These are phyloP conservation scores for Pocillopora grandis DNA, from an alignment of 92 coral and sea anemone species.

Conservation along the genomic window DNA sequence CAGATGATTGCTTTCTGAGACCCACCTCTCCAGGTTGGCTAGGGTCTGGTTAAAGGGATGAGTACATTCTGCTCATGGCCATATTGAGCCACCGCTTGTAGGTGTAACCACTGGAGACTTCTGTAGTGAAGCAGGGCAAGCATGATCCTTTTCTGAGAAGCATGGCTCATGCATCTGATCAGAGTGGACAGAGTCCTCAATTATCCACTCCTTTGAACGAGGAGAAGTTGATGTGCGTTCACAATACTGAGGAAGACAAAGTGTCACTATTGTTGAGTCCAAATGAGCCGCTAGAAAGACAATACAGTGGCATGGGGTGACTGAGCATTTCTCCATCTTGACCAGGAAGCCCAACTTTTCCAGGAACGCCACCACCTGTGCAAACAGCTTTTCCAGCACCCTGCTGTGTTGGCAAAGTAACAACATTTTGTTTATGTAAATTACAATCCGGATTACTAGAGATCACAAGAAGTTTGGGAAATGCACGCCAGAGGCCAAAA, in stretches of 20 bases:
- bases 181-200: too few species aligned
- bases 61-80: background rate
- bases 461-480: background rate
- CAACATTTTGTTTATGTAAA: constrained; percentile 56
- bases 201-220: too few species aligned
- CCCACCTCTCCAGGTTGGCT: constrained; percentile 34
- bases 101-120: constrained; percentile 18
- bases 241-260: too few species aligned
- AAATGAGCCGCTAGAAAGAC: too few species aligned
- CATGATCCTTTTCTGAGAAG: too few species aligned
- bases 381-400: constrained; percentile 34
- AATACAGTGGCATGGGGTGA: too few species aligned
- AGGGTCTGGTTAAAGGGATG: constrained; percentile 21
- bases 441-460: constrained; percentile 44
- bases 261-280: too few species aligned
- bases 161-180: too few species aligned
- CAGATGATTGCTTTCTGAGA: constrained; percentile 8
- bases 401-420: constrained; percentile 48
- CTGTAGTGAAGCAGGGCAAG: constrained; percentile 37
- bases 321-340: too few species aligned
- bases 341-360: background rate
- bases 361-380: constrained; percentile 31
- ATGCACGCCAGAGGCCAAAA: too few species aligned
- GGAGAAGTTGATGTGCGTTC: too few species aligned
- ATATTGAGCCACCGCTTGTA: constrained; percentile 10